Base-by-base conservation (phyloP, 1,140 invertebrate genomes). In the Globodera ellingtonae region DNA sequence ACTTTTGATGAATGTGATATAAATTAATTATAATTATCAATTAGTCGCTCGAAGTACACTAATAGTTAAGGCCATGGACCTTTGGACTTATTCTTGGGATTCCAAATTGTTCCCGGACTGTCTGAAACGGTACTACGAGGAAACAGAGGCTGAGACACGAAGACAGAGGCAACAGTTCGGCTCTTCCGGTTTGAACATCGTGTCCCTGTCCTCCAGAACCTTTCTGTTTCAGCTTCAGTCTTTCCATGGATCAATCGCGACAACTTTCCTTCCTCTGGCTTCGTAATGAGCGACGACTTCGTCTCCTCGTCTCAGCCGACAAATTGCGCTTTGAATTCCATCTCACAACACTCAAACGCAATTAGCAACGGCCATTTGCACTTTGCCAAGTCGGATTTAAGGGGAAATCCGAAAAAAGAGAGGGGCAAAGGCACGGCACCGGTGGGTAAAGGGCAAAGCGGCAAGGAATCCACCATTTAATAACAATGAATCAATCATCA, bases 81-180 rank as follows among this genome's bases (percentile, higher is more conserved):
- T 81, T 4, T 81, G 80, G 80, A 81, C 80, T 18, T 81, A 81
- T 52, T 81, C 80, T 10, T 81, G 80, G 80, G 80, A 81, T 47
- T 18, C 18, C 66, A 70, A 81, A 44, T 59, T 80, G 4, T 81
- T 81, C n/a, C 80, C 80, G 15, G 80, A 81, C 48, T 81, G 75
- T 62, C 46, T 81, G 47, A 35, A 24, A 4, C 52, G 76, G 35
- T 62, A 79, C 48, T 81, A 81, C 44, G 35, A 66, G 18, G 21
- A 75, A 24, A 46, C 65, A 15, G 79, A 81, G 59, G 70, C 75
- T n/a, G 46, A 81, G 44, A 62, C 24, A 5, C 13, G 6, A 10
- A 44, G 24, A 70, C 13, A 35, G 67, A 15, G 67, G n/a, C 67
- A 44, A 47, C 67, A 35, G 24, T 15, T 13, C 0, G 66, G 9